These are phyloP conservation scores for Prenolepis imparis DNA, from an alignment of 2,888 invertebrate genomes.

Conservation along the genomic window DNA sequence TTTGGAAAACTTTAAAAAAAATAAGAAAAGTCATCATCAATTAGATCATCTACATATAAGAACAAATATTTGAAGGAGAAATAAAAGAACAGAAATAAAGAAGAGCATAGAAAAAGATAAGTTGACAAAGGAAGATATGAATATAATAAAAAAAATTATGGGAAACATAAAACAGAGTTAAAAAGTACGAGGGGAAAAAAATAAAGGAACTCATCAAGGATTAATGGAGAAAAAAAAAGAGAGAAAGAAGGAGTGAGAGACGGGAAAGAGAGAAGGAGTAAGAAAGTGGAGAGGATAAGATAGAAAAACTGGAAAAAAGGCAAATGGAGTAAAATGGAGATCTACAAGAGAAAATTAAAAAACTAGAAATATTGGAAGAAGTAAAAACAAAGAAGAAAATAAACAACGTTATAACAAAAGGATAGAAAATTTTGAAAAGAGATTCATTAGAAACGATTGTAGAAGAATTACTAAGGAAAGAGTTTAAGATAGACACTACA, in stretches of 20 bases:
- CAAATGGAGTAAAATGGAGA: background rate
- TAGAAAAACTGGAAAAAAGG: background rate
- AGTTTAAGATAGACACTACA: background rate
- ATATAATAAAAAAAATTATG: too few species aligned
- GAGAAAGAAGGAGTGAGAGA: background rate
- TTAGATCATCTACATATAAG: too few species aligned
- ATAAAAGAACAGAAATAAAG: too few species aligned
- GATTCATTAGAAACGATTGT: background rate
- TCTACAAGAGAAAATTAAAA: background rate
- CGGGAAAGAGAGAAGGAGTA: background rate
- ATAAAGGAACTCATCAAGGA: too few species aligned
- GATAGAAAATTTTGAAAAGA: background rate
- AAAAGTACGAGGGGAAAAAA: too few species aligned
- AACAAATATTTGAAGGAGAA: too few species aligned
- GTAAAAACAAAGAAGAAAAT: background rate
- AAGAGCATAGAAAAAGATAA: too few species aligned
- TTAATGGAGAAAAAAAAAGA: too few species aligned
- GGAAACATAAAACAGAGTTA: too few species aligned
- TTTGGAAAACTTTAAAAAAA: too few species aligned
- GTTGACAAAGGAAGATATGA: too few species aligned
- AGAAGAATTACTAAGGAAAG: background rate
- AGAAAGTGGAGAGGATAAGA: background rate
- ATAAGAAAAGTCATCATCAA: too few species aligned
- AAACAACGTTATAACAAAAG: background rate
- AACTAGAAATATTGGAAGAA: background rate